Evolutionary conservation across 2,113 vertebrate species (phyloP).

Genomic region (Nanorana parkeri): DNA sequence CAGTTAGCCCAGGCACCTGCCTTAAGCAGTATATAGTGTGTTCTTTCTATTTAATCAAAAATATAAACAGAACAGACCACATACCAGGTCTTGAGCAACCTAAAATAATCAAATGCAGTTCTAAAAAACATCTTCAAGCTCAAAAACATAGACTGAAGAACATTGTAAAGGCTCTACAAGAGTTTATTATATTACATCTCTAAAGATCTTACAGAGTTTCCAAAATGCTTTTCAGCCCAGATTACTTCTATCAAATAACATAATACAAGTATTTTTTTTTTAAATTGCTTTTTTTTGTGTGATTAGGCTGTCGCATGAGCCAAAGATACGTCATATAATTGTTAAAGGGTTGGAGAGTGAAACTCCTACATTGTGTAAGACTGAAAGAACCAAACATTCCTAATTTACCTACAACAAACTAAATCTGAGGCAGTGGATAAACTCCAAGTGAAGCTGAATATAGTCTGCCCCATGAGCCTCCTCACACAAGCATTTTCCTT

Average conservation of each 20-base stretch:
- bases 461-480: too few relatives aligned
- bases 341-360: too few relatives aligned
- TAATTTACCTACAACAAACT: too few relatives aligned
- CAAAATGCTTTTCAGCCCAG: conserved; percentile 4
- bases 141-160: conserved; percentile 14
- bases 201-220: background rate
- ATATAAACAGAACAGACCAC: conserved; percentile 1
- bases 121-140: conserved; percentile 9
- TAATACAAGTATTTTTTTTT: background rate
- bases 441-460: too few relatives aligned
- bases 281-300: too few relatives aligned
- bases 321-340: too few relatives aligned
- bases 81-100: background rate
- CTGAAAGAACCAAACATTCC: too few relatives aligned
- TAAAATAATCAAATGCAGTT: conserved; percentile 13
- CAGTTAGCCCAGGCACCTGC: conserved; percentile 24
- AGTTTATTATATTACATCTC: conserved; percentile 12
- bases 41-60: background rate
- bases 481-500: too few relatives aligned
- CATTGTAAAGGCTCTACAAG: conserved; percentile 1
- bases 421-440: too few relatives aligned
- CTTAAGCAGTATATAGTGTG: background rate
- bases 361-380: too few relatives aligned
- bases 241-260: background rate
- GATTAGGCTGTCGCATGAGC: too few relatives aligned